These are phyloP conservation scores for Cynodonichthys magdalenae DNA, from an alignment of 2,797 vertebrate species.

Conservation along the genomic window DNA sequence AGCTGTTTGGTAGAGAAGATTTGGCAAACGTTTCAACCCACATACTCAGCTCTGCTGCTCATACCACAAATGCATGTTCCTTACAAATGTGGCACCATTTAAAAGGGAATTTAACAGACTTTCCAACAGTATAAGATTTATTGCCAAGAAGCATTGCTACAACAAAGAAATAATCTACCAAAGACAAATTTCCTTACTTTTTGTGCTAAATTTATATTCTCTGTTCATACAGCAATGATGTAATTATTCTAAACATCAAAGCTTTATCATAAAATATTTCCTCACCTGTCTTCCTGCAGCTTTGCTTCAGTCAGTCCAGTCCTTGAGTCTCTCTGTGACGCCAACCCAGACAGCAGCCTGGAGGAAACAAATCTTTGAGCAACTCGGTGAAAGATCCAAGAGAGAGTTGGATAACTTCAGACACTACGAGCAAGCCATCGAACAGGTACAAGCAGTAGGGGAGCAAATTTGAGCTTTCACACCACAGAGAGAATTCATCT, in stretches of 20 bases:
- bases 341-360: slow-evolving; percentile 90
- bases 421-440: slow-evolving; percentile 94
- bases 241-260: neutral
- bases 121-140: too few relatives aligned
- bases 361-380: slow-evolving; percentile 95
- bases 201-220: neutral
- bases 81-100: too few relatives aligned
- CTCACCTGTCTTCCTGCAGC: slow-evolving; percentile 68
- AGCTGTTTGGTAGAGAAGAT: too few relatives aligned
- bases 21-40: too few relatives aligned
- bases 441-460: slow-evolving; percentile 82
- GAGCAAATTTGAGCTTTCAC: neutral
- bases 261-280: neutral
- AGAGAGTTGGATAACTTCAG: slow-evolving; percentile 93
- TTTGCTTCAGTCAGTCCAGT: slow-evolving; percentile 84
- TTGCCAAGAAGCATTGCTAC: too few relatives aligned
- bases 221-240: neutral
- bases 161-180: too few relatives aligned
- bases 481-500: neutral
- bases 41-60: too few relatives aligned
- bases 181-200: too few relatives aligned
- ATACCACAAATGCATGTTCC: too few relatives aligned
- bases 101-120: too few relatives aligned
- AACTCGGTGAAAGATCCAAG: slow-evolving; percentile 91
- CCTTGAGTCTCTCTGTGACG: slow-evolving; percentile 87